Evolutionary conservation across 1,140 invertebrate genomes (phyloP).

Genomic region (Planococcus citri): DNA sequence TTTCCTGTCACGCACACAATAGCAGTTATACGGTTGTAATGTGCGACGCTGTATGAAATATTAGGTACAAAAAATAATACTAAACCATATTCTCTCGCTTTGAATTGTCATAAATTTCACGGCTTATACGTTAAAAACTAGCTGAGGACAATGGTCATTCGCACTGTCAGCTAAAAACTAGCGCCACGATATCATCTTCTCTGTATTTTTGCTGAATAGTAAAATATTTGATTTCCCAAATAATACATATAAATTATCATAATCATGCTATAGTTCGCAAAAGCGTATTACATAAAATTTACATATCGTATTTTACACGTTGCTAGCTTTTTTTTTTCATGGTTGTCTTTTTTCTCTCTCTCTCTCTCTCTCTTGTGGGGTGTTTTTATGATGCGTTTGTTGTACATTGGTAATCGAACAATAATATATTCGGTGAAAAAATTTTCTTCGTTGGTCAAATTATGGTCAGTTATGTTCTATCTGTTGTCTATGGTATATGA

Average conservation of each 20-base stretch:
- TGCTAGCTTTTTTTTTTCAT: neutral
- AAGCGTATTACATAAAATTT: neutral
- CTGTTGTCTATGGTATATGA: too few relatives aligned
- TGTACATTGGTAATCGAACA: too few relatives aligned
- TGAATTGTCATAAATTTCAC: slow-evolving; percentile 3
- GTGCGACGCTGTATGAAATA: neutral
- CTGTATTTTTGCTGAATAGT: slow-evolving; percentile 7
- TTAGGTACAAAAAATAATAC: slow-evolving; percentile 4
- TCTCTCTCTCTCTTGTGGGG: too few relatives aligned
- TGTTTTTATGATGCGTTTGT: too few relatives aligned
- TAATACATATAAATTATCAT: slow-evolving; percentile 8
- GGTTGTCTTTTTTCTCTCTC: too few relatives aligned
- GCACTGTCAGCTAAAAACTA: slow-evolving; percentile 1
- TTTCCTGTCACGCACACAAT: slow-evolving; percentile 2
- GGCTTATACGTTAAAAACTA: neutral
- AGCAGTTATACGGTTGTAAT: neutral
- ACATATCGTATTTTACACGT: neutral
- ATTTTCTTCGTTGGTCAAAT: too few relatives aligned
- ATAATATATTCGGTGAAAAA: too few relatives aligned
- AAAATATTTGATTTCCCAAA: neutral
- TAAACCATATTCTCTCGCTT: neutral
- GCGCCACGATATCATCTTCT: neutral
- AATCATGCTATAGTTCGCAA: neutral
- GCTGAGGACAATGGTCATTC: neutral
- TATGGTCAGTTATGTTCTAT: too few relatives aligned